These are phyloP conservation scores for Ispidina picta DNA, from an alignment of 2,797 vertebrate species.

Conservation along the genomic window DNA sequence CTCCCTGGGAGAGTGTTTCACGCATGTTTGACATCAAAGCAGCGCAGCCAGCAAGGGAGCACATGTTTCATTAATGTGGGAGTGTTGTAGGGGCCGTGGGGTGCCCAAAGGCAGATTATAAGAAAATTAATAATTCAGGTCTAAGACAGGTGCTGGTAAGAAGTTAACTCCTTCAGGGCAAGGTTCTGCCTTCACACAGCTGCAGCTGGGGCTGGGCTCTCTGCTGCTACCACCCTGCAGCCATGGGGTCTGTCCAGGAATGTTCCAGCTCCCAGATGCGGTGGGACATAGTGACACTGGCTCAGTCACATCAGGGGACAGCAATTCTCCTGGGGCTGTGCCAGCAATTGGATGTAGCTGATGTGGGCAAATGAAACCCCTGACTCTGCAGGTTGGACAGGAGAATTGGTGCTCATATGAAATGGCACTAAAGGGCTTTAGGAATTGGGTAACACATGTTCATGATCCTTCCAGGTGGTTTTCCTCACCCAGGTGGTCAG, in stretches of 20 bases:
- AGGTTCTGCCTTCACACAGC: fast-evolving
- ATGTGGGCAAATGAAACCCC: fast-evolving
- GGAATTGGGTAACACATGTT: neutral
- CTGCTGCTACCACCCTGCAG: fast-evolving
- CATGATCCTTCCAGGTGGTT: neutral
- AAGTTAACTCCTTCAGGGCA: slow-evolving; percentile 21
- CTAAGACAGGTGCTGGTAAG: neutral
- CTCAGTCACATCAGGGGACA: fast-evolving
- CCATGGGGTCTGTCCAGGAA: neutral
- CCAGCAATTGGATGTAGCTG: neutral
- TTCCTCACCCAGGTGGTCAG: neutral
- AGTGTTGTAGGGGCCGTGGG: slow-evolving; percentile 35
- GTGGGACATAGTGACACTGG: neutral
- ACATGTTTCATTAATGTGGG: slow-evolving; percentile 55
- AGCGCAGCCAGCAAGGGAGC: neutral
- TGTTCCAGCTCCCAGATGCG: fast-evolving
- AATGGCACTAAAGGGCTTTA: neutral
- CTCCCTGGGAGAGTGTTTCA: slow-evolving; percentile 58
- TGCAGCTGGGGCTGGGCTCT: fast-evolving
- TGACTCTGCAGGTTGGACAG: neutral
- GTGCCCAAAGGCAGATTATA: slow-evolving; percentile 60
- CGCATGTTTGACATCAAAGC: slow-evolving; percentile 70
- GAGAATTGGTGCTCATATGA: fast-evolving
- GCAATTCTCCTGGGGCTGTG: neutral
- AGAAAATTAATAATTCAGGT: slow-evolving; percentile 64